Conservation (phyloP, 2,113 vertebrate species). For the Ptyas mucosa region DNA sequence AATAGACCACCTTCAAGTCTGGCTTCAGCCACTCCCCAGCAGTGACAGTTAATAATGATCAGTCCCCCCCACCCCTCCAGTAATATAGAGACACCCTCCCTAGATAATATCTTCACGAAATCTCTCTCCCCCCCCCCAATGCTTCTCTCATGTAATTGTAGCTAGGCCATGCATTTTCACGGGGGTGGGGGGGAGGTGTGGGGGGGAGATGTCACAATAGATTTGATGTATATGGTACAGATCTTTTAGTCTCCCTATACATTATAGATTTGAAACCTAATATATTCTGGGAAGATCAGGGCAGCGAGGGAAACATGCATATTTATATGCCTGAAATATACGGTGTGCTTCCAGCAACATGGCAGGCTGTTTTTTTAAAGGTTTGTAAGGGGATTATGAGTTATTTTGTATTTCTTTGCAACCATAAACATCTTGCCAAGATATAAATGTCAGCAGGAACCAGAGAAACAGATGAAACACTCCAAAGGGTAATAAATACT, state of each 20-base stretch:
- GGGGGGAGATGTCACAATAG: neutral
- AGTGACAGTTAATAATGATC: neutral
- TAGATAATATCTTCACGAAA: neutral
- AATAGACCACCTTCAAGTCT: neutral
- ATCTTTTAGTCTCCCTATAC: conserved; percentile 13
- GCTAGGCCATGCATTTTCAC: conserved; percentile 12
- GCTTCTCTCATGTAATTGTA: neutral
- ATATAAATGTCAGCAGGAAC: conserved; percentile 45
- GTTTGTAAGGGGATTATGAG: conserved; percentile 7
- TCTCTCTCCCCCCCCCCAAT: neutral
- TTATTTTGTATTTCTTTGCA: conserved; percentile 30
- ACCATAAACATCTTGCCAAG: conserved; percentile 47
- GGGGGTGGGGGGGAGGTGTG: too few species aligned
- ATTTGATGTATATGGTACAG: conserved; percentile 14
- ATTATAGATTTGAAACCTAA: conserved; percentile 4
- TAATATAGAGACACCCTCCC: neutral
- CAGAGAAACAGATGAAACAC: conserved; percentile 39
- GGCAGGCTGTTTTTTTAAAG: conserved; percentile 31
- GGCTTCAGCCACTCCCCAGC: neutral
- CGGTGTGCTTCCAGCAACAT: neutral
- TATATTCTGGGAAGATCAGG: neutral
- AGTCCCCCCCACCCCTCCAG: neutral
- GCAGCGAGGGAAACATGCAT: neutral
- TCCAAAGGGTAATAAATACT: conserved; percentile 46
- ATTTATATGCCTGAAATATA: neutral